Evolutionary conservation across 2,888 invertebrate genomes (phyloP), one percentile per base, ranked within the genome.

Genomic region (Acheta domesticus): DNA sequence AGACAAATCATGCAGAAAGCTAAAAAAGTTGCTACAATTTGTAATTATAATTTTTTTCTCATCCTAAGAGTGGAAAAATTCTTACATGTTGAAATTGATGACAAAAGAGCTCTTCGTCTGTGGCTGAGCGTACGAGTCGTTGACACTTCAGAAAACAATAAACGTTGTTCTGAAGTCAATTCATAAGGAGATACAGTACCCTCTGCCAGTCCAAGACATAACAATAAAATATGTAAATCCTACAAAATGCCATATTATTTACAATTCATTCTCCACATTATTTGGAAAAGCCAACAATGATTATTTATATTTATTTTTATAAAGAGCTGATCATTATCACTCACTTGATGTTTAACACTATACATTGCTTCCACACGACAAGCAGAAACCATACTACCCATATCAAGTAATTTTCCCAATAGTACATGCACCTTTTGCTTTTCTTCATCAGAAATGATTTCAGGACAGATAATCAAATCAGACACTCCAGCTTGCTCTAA

Each of bases 151-250:
- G 84, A 82, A 12, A 91, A 83, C 76, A 93, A 87, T 79, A 90
- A 86, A 78, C 91, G 89, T 84, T 94, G 90, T 84, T 93, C 91
- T 77, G 89, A 88, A 2, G 91, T 91, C 83, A 94, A 85, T 80
- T 92, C 90, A 83, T 91, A 89, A 0, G 92, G 92, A 74, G 89
- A 87, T 73, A 90, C 87, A 8, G 89, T 87, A 4, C 91, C 91
- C 85, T 93, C 93, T 0, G 92, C 93, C 79, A 93, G 85, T 84
- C 89, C 89, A 82, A 91, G 86, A 82, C 92, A 92, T 2, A 92
- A 88, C 85, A 91, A 88, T 76, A 92, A 84, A 74, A 91, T 89
- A 84, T 91, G 89, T 73, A 92, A 87, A 62, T 91, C 90, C 77
- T 88, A 87, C 49, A 76, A 78, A 36, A 20, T 73, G 1, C 8